Percentiles rank a stretch among this genome's conserved stretches.
Evolutionary conservation across 2,113 vertebrate genomes (phyloP).

Genomic region (Gobiocypris rarus): DNA sequence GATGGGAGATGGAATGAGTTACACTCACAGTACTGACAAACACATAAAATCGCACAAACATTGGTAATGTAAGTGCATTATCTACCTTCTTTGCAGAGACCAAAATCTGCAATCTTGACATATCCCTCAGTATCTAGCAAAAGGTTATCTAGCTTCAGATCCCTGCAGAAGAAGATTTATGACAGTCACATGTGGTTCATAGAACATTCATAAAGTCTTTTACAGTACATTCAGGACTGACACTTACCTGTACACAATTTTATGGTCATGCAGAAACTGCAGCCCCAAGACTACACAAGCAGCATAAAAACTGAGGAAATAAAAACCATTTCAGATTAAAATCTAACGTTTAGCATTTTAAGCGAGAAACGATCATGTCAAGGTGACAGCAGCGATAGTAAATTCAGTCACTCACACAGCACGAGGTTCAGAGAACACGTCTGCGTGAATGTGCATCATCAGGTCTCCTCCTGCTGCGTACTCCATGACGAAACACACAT

Average conservation of each 20-base stretch:
- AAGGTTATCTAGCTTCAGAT: constrained; percentile 98
- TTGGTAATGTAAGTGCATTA: neutral
- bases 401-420: constrained; percentile 86
- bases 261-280: constrained; percentile 97
- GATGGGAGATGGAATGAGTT: neutral
- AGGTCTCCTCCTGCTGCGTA: constrained; percentile 98
- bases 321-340: neutral
- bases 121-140: constrained; percentile 97
- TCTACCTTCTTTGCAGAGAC: constrained; percentile 98
- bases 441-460: constrained; percentile 99
- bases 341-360: neutral
- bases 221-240: neutral
- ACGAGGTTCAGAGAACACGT: constrained; percentile 97
- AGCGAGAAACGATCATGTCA: neutral
- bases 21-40: neutral
- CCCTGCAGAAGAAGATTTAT: constrained; percentile 76
- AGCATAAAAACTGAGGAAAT: constrained; percentile 88
- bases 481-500: constrained; percentile 99
- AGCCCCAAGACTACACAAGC: constrained; percentile 96
- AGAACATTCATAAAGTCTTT: neutral
- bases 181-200: constrained; percentile 18
- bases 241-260: constrained; percentile 94
- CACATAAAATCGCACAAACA: neutral
- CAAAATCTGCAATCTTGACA: constrained; percentile 98
- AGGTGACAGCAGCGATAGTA: neutral